Base-by-base conservation (phyloP, 2,113 vertebrate genomes). In the Potamarius usumacintae region DNA sequence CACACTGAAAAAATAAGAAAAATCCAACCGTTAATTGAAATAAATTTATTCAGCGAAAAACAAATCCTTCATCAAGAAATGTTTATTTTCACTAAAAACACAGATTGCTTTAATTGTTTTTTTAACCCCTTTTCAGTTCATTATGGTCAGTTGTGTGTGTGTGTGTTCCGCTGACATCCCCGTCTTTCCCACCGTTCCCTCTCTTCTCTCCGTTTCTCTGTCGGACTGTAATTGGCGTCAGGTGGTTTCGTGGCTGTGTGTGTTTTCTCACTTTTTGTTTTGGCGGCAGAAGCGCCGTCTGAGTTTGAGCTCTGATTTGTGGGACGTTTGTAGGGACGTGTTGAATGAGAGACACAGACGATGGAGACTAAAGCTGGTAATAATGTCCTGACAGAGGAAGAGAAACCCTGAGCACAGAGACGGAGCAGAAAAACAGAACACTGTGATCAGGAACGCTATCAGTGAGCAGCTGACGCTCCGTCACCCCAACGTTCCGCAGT, bases 221-320 rank as follows among this genome's bases (percentile, higher is more conserved):
- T 18, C 11, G 74, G 86, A 53, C 53, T 55, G 77, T 72, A 87
- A 65, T 79, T 83, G 85, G 79, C 5, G 30, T 20, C 20, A 25
- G 2, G 20, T 74, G 20, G 18, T 87, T 79, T 50, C 22, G 78
- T 53, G n/a, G 57, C 50, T 9, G 50, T 50, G 60, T 63, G 71
- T 76, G 48, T 77, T 34, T 63, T 76, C n/a, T 67, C 57, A 67
- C 88, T 76, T 65, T 80, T 65, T 80, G 60, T 69, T 25, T 74
- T 84, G 82, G 85, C 86, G 52, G 22, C 8, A 14, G 25, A 0
- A 50, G 22, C 0, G 30, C 57, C 14, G 9, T 86, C 50, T 86
- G 86, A 53, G 80, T 86, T 48, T 74, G 7, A 0, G 42, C 17
- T 7, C 8, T 72, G 42, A 4, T 27, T 42, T 42, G 18, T 48